Evolutionary conservation across 2,797 vertebrate genomes (phyloP), one percentile per base, ranked within the genome.

Genomic region (Brotula barbata): DNA sequence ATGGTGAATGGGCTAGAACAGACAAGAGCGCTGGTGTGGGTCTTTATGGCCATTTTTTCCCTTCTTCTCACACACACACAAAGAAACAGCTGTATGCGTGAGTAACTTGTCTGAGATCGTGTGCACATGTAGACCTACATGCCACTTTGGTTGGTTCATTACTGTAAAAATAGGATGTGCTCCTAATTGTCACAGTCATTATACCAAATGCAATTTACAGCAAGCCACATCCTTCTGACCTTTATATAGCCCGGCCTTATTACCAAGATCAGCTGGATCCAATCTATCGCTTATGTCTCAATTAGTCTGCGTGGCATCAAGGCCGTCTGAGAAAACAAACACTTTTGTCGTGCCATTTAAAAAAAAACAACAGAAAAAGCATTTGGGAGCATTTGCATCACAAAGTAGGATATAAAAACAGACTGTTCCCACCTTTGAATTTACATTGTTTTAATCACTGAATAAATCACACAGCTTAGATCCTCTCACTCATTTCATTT

Each of bases 271-370:
- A 81, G 73, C 76, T 70, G 67, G 76, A 82, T 87, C 73, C 73
- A 81, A 86, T 84, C 81, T 79, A 68, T 61, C 77, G 58, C 80
- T 77, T 68, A 74, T 73, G 67, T 81, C 79, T 81, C 70, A 78
- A 84, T 86, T 86, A 86, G 73, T 73, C 73, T 83, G 73, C 71
- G 55, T 68, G 77, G 73, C 67, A 85, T 83, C 63, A 59, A 79
- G 77, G 82, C 69, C 70, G 49, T 63, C 23, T 23, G 56, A 81
- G 52, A 87, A 82, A 85, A 84, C 84, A 88, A 86, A 89, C 77
- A 47, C 57, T 51, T 15, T 16, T 8, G 68, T 15, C 64, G 75
- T 84, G 78, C 43, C 69, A 11, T 41, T 28, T 69, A 85, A 82
- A 84, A 49, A 68, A 75, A 69, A 72, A 66, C 56, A 64, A 62